Evolutionary conservation across 2,888 invertebrate species (phyloP), one percentile per base, ranked within the genome.

Genomic region (Tanypteryx hageni): DNA sequence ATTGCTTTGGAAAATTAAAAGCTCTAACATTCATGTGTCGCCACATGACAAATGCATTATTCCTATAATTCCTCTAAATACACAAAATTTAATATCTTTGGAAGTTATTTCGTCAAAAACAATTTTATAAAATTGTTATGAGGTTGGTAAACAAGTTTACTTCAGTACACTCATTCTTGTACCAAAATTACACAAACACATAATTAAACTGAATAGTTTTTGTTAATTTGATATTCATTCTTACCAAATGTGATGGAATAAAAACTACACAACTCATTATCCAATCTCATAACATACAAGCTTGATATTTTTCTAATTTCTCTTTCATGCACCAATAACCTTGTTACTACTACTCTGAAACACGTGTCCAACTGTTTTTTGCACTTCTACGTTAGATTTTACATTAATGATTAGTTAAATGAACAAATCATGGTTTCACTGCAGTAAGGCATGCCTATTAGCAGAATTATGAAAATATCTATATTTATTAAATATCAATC

Each of bases 391-490:
- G 64, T 59, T 31, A 59, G 61, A 86, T 86, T 31, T 44, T 61
- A 89, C 89, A 64, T 89, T 89, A 31, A 89, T 18, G 22, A 61
- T 89, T 58, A 89, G 16, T 31, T n/a, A 89, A 89, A 89, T 89
- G n/a, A 89, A 64, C 64, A 44, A 89, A 89, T 64, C 61, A 89
- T 89, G 89, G 58, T 18, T 89, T 89, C 89, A 89, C 89, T 89
- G 89, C 89, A 89, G 89, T 89, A 89, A 89, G 89, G 89, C 89
- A 64, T 68, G 89, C 64, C 89, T 89, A 89, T 89, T 64, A 89
- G 89, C 89, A 89, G 64, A 89, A 89, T 68, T 89, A 89, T 61
- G 89, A 89, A 89, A 89, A 89, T 89, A 89, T 89, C 89, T 89
- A 89, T 86, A 86, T 89, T 89, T 44, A 64, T 64, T 89, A 89